phyloP scores from a whole-genome alignment of 2,113 vertebrate species.

The Myrmophylax atrothorax region DNA sequence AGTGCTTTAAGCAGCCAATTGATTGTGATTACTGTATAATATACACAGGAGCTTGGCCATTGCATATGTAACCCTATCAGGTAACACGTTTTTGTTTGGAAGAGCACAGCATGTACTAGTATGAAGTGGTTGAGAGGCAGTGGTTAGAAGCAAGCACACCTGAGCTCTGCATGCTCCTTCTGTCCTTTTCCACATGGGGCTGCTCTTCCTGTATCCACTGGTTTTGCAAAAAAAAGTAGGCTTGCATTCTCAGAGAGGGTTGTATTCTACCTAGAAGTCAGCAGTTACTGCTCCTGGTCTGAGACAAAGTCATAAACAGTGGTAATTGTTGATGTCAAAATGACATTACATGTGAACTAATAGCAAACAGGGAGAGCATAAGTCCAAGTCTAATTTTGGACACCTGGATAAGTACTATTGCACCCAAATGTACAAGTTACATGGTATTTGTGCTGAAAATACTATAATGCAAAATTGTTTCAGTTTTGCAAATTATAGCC shows the following conservation, averaged over 20 bases:
- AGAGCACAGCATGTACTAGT: background rate
- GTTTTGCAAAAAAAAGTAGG: background rate
- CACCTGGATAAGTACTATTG: background rate
- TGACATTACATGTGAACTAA: background rate
- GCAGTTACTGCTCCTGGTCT: background rate
- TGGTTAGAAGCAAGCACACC: background rate
- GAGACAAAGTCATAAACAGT: background rate
- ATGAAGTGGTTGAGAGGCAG: background rate
- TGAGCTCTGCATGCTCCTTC: background rate
- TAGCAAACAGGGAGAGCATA: background rate
- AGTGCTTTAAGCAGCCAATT: background rate
- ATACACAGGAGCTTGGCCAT: background rate
- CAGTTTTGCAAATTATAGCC: background rate
- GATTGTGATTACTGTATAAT: background rate
- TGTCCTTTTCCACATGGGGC: fast-evolving
- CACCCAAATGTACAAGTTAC: background rate
- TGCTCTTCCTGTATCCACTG: background rate
- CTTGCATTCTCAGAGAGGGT: background rate
- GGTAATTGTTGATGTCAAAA: background rate
- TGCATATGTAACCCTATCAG: background rate
- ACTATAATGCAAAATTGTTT: background rate
- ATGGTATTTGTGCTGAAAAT: background rate
- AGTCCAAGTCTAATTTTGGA: background rate
- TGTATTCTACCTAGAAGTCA: background rate
- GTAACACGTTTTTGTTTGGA: background rate